A percentile compares a stretch with the other conserved stretches of the same genome.
Conservation (phyloP, 2,888 invertebrate species). For the Watsonalla cultraria region DNA sequence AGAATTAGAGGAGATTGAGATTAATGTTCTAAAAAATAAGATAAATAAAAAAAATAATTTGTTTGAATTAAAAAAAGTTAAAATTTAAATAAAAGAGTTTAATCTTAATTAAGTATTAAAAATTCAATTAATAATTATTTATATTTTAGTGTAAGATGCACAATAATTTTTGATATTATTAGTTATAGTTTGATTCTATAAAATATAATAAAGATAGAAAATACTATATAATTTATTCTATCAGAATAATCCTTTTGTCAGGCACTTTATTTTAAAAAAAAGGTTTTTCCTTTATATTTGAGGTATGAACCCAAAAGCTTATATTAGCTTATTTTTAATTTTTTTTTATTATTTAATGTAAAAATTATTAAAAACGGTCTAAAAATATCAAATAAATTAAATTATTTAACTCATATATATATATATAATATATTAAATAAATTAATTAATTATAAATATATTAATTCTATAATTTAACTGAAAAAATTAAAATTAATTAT, state of each 20-base stretch:
- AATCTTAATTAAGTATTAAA: conserved; percentile 57
- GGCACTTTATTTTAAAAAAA: conserved; percentile 74
- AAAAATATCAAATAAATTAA: conserved; percentile 27
- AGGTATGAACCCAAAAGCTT: conserved; percentile 82
- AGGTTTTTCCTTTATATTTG: conserved; percentile 69
- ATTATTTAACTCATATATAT: conserved; percentile 28
- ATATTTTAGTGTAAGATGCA: conserved; percentile 82
- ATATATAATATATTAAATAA: conserved; percentile 18
- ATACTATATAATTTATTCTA: conserved; percentile 59
- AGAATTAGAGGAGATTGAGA: conserved; percentile 56
- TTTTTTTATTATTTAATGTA: conserved; percentile 21
- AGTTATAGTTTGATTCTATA: conserved; percentile 81
- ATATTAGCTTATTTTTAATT: conserved; percentile 71
- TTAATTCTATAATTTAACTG: conserved; percentile 22
- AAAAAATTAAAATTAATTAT: conserved; percentile 26
- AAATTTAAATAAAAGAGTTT: conserved; percentile 77
- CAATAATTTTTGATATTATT: conserved; percentile 80
- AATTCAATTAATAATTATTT: conserved; percentile 40
- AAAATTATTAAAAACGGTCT: conserved; percentile 35
- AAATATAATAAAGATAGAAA: conserved; percentile 79
- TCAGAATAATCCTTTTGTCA: conserved; percentile 70
- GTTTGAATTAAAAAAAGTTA: conserved; percentile 62
- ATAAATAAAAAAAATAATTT: conserved; percentile 74
- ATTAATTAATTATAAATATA: conserved; percentile 16
- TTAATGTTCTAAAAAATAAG: conserved; percentile 69